Evolutionary conservation across 2,113 vertebrate species (phyloP), one percentile per base, ranked within the genome.

Genomic region (Periophthalmodon schlosseri): DNA sequence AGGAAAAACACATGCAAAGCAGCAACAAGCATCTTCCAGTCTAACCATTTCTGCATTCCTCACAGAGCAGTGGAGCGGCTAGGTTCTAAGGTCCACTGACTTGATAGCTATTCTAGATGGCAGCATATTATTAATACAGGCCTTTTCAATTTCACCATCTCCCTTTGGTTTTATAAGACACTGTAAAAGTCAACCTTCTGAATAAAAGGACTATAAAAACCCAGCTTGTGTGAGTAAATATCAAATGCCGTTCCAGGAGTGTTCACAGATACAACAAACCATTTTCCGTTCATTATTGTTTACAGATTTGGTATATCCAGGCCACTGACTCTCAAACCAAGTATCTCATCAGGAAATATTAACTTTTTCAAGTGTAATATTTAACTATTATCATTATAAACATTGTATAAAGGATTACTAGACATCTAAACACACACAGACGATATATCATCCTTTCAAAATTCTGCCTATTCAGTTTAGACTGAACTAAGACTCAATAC

Each of bases 11-110:
- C 83, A 75, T 33, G 72, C 75, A 88, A 85, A 90, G 85, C 80
- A 81, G 84, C 78, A 87, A 88, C 87, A 87, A 90, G 83, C 87
- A 66, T 81, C 70, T 75, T 85, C 73, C 77, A 86, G 86, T 80
- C 88, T 88, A 89, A 86, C 81, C 57, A 44, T 78, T 77, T 75
- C 49, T 86, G 66, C 85, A 87, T 86, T 85, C 79, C 69, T 83
- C 72, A 58, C 80, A 88, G 89, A 84, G 82, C 44, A 77, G 39
- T 79, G 71, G 81, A 77, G 86, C 76, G 78, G 72, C 83, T 72
- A 71, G 28, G 72, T 56, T 56, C 34, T 72, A 63, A 57, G 21
- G 39, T 72, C 57, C 52, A 70, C 20, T 63, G 54, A 52, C 23
- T 28, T 6, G 54, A 47, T 72, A 73, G 69, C 57, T 68, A 18